Evolutionary conservation across 1,140 invertebrate genomes (phyloP), one percentile per base, ranked within the genome.

Genomic region (Magallana ariakensis): DNA sequence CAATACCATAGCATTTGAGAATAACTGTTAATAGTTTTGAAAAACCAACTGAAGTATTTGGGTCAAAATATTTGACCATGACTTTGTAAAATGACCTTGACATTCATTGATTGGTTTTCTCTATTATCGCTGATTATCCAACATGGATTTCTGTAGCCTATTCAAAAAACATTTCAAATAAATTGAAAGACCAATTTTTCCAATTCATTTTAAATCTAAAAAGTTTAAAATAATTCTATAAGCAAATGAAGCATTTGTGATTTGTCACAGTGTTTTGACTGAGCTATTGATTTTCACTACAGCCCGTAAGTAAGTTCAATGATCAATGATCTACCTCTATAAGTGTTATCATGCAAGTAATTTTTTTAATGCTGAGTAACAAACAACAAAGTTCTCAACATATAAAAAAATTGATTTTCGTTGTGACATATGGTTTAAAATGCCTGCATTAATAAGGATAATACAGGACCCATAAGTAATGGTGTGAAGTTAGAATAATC

Each of bases 341-440:
- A 75, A 75, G 15, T 75, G 19, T 26, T 75, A 75, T 75, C 66
- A 75, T 26, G 66, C 66, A 75, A 75, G 33, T 33, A 46, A 66
- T 75, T 70, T 75, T 75, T 75, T 75, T 26, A 75, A 75, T 75
- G 66, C 13, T 7, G 11, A 75, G 19, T 33, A 75, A 75, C 66
- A 75, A 26, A 75, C n/a, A 60, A 60, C 13, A 66, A 19, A 22
- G 62, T 66, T 19, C 62, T 66, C 22, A n/a, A 66, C 62, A 66
- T 75, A 13, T 26, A 13, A 66, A 75, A 46, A 75, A 75, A 75
- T 75, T 75, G 66, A 75, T 75, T 75, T 75, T 75, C 66, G 11
- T 2, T 75, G 66, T 75, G 66, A 26, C 66, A 75, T 75, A 75
- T 26, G 66, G 22, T 75, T 75, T 75, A 70, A 75, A 22, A 75